Evolutionary conservation across 1,140 invertebrate species (phyloP), one percentile per base, ranked within the genome.

Genomic region (Anadara kagoshimensis): DNA sequence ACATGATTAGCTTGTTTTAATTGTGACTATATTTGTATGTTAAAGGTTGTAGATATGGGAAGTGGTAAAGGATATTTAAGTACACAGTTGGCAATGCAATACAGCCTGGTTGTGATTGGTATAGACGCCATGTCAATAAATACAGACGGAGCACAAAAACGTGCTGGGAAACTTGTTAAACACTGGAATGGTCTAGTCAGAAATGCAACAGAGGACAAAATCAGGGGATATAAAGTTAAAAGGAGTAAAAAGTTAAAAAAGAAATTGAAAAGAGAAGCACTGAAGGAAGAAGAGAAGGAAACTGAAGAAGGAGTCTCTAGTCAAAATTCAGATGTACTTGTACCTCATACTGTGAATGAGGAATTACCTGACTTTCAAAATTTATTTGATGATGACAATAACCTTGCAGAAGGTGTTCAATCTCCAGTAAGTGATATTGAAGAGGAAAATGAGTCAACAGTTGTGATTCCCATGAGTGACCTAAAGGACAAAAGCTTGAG

Each of bases 51-150:
- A 53, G 95, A 97, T 88, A 92, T 95, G 44, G 95, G 95, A 0
- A 95, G 95, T 88, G 95, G 95, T 0, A 94, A 95, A 87, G 95
- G 95, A 0, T 95, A 96, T 88, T 88, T 97, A 0, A 94, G 94
- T 43, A 93, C 93, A 0, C 91, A 93, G 64, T 87, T 97, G 56
- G 91, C 93, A 0, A 90, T 95, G 5, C 73, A 79, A 63, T 92
- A 94, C 88, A 86, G 92, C 10, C 87, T 95, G 61, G 92, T 92
- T 26, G 94, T 95, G 36, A 89, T 97, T 5, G 95, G 94, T 5
- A 91, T 97, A 1, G 95, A 97, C 89, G 93, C 93, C 22, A 93
- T 92, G 29, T 79, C 89, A 58, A 83, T 85, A 14, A 94, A 94
- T 85, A 93, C 92, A 0, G 88, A 91, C 69, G 92, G 93, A 75